These are phyloP conservation scores for Bombycilla garrulus DNA, from an alignment of 2,113 vertebrate species.

Conservation along the genomic window DNA sequence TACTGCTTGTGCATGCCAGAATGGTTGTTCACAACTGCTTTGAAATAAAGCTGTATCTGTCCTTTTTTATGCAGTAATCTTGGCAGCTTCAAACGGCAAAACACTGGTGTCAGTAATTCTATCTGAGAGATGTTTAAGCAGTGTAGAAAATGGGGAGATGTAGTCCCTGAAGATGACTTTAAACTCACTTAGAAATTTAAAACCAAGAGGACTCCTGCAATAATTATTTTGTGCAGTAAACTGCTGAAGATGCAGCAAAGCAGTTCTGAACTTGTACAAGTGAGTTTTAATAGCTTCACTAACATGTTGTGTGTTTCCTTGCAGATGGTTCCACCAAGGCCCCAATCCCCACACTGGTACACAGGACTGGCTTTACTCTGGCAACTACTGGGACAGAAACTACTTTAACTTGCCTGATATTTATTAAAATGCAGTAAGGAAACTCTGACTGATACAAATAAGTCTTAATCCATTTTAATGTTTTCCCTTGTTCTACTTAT, in stretches of 20 bases:
- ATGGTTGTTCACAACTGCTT: constrained; percentile 56
- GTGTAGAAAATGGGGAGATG: not conserved
- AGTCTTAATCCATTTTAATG: constrained; percentile 75
- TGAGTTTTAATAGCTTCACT: not conserved
- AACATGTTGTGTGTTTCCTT: not conserved
- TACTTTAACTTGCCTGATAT: constrained; percentile 92
- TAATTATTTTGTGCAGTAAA: not conserved
- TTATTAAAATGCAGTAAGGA: constrained; percentile 81
- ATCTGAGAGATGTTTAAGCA: fast-evolving
- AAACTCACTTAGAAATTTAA: not conserved
- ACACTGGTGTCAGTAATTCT: not conserved
- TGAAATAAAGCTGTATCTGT: not conserved
- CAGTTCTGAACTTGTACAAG: constrained; percentile 20
- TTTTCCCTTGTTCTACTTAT: constrained; percentile 66
- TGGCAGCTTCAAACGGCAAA: not conserved
- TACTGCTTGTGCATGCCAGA: constrained; percentile 8
- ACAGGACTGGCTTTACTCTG: constrained; percentile 94
- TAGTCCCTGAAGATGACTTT: not conserved
- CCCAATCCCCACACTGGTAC: constrained; percentile 90
- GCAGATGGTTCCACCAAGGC: constrained; percentile 96
- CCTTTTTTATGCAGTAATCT: not conserved
- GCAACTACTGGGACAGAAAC: constrained; percentile 96
- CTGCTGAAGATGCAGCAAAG: constrained; percentile 1
- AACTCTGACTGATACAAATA: constrained; percentile 58
- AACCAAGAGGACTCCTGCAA: not conserved